Base-by-base conservation (phyloP, 1,140 invertebrate genomes). In the Daktulosphaira vitifoliae region DNA sequence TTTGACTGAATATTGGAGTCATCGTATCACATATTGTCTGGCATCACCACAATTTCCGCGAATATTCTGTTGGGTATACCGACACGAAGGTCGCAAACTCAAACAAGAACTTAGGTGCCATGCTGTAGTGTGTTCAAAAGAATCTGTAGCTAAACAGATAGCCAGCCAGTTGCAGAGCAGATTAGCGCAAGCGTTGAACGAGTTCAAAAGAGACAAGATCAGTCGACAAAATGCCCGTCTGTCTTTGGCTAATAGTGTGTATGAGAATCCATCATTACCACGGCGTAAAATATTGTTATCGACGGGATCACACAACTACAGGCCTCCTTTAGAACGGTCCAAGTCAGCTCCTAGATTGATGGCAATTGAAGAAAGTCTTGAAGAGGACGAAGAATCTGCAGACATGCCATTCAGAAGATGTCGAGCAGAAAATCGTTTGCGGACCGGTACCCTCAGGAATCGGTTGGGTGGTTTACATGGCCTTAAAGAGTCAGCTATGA, bases 81-180 rank as follows among this genome's bases (percentile, higher is more conserved):
- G 72, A 18, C 71, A 72, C 68, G 71, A 74, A 82, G 42, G 68
- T 8, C 85, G 93, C 44, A 86, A 90, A 73, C 81, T 98, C 68
- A 95, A 96, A 74, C 92, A 96, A 69, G 96, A 99, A 78, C 81
- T 99, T 0, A 81, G 96, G 50, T 99, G 96, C 74, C 96, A 99
- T 76, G 96, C 96, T 4, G 94, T 96, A 20, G 81, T 99, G n/a
- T 98, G 96, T 77, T 84, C 86, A 71, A 94, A 91, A 74, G 88
- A 88, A 74, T 80, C 82, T 23, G 80, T 84, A 66, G 88, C 93
- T n/a, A 83, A 85, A 72, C 76, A 79, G 44, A 93, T 98, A 72
- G 82, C 86, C 23, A 81, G 83, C 51, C 83, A 88, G 68, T 74
- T 86, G 9, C 79, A 87, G 62, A 72, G 82, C 76, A 78, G 84